phyloP scores from a whole-genome alignment of 2,888 invertebrate genomes.

The Deilephila porcellus region DNA sequence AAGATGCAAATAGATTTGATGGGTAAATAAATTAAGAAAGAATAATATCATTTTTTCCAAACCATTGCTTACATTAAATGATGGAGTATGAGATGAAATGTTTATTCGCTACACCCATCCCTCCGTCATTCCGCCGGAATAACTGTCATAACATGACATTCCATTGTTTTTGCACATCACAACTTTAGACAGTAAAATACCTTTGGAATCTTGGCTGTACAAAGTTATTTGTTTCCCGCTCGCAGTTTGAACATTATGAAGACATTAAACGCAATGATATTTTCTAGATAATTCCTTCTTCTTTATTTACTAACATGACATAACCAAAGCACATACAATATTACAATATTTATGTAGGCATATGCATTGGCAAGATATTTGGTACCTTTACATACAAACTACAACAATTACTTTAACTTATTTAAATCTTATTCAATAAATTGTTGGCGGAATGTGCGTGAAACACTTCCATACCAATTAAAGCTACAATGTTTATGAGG shows the following conservation, averaged over 20 bases:
- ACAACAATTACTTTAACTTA: not conserved
- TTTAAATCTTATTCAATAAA: conserved; percentile 22
- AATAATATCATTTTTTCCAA: not conserved
- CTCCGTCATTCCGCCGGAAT: not conserved
- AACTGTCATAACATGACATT: not conserved
- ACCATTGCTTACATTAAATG: not conserved
- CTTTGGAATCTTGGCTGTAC: not conserved
- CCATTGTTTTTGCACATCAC: conserved; percentile 2
- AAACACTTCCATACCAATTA: conserved; percentile 10
- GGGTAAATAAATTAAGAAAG: not conserved
- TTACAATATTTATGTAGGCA: no score
- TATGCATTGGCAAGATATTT: no score
- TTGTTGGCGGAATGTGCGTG: conserved; percentile 8
- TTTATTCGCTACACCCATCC: conserved; percentile 4
- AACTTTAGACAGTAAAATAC: not conserved
- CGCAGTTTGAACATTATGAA: not conserved
- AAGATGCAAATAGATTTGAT: no score
- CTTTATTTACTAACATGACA: no score
- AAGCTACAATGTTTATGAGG: not conserved
- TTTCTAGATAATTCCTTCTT: not conserved
- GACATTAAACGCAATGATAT: not conserved
- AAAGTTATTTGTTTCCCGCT: conserved; percentile 3
- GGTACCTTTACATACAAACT: no score
- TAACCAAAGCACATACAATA: no score
- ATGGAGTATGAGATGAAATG: not conserved